Percentiles rank a stretch among this genome's conserved stretches.
phyloP scores from a whole-genome alignment of 1,140 invertebrate species.

The Bombus balteatus region DNA sequence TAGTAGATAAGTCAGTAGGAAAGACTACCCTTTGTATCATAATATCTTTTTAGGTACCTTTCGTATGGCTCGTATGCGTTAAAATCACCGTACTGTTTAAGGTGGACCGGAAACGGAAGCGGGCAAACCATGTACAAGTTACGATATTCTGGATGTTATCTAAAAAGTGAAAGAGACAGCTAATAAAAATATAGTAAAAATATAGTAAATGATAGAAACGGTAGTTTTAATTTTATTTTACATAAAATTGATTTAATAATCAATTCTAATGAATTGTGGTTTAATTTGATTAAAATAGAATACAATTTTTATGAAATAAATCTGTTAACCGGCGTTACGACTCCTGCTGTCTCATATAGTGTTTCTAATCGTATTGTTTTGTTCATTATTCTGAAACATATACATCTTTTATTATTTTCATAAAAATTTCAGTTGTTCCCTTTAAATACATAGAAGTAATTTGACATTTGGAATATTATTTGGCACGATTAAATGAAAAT shows the following conservation, averaged over 20 bases:
- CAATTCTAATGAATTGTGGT: no score
- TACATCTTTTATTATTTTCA: background rate
- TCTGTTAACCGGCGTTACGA: no score
- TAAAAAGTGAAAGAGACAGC: background rate
- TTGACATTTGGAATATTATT: background rate
- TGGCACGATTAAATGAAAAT: no score
- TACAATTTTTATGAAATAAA: background rate
- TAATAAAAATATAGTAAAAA: background rate
- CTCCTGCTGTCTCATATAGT: no score
- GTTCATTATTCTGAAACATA: background rate
- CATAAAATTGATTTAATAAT: background rate
- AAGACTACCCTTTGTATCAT: conserved; percentile 46
- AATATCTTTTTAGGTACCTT: conserved; percentile 48
- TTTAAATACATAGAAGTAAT: background rate
- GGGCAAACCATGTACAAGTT: background rate
- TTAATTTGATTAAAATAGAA: background rate
- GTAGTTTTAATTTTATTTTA: background rate
- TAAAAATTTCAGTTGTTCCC: background rate
- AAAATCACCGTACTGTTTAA: conserved; percentile 47
- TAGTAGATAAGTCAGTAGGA: conserved; percentile 55
- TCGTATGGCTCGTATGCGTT: conserved; percentile 40
- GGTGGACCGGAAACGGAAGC: conserved; percentile 43
- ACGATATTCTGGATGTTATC: no score
- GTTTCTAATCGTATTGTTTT: background rate
- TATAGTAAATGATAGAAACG: background rate